Percentiles rank a stretch among this genome's conserved stretches.
These are phyloP conservation scores for Craseonycteris thonglongyai DNA, from an alignment of 2,113 vertebrate species.

Conservation along the genomic window DNA sequence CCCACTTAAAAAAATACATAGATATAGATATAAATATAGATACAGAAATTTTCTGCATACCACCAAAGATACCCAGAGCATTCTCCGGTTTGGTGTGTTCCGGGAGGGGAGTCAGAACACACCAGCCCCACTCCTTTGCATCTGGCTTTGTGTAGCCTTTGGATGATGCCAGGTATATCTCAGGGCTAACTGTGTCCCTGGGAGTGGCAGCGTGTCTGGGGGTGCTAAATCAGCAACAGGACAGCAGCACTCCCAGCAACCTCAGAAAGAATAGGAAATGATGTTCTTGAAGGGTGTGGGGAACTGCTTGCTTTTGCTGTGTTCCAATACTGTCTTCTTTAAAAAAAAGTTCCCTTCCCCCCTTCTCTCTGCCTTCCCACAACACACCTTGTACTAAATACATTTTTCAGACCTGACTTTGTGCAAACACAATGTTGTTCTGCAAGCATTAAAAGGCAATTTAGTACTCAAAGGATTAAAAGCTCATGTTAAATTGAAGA, in stretches of 20 bases:
- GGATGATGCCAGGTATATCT: not conserved
- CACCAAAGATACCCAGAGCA: not conserved
- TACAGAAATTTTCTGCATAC: not conserved
- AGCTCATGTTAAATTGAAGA: constrained; percentile 98
- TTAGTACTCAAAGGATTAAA: constrained; percentile 96
- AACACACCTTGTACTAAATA: constrained; percentile 82
- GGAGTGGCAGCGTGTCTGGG: not conserved
- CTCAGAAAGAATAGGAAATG: constrained; percentile 58
- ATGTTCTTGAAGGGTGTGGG: constrained; percentile 39
- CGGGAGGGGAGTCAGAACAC: not conserved
- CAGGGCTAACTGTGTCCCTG: constrained; percentile 17
- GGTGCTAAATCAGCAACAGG: constrained; percentile 49
- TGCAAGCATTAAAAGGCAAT: constrained; percentile 96
- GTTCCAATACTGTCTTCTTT: constrained; percentile 46
- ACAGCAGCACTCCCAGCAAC: constrained; percentile 26
- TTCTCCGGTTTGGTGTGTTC: not conserved
- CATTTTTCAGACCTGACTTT: constrained; percentile 91
- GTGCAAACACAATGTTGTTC: constrained; percentile 91
- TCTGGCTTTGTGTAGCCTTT: not conserved
- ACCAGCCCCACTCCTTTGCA: not conserved
- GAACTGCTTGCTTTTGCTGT: constrained; percentile 32
- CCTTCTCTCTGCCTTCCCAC: constrained; percentile 53
- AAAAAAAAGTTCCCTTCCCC: constrained; percentile 35
- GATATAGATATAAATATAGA: too few relatives aligned
- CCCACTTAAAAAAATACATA: too few relatives aligned